A percentile compares a stretch with the other conserved stretches of the same genome.
Evolutionary conservation across 2,113 vertebrate species (phyloP).

Genomic region (Corvus cornix): DNA sequence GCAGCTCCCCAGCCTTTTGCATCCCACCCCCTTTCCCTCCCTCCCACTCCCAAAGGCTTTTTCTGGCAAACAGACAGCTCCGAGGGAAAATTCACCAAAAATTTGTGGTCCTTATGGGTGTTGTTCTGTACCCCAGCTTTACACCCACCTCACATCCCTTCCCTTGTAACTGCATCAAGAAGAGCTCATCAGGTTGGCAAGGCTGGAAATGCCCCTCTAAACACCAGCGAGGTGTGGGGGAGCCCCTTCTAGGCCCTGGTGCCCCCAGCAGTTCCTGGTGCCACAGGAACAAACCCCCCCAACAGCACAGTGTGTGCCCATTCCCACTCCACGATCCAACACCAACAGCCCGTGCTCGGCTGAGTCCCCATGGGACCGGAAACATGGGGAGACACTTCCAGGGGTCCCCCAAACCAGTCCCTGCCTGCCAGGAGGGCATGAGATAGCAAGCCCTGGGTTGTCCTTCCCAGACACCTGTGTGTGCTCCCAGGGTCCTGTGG

Average conservation of each 20-base stretch:
- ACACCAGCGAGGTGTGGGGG: fast-evolving
- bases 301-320: fast-evolving
- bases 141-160: neutral
- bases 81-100: neutral
- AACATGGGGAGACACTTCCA: neutral
- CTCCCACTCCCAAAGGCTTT: neutral
- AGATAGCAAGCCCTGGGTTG: fast-evolving
- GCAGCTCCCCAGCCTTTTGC: neutral
- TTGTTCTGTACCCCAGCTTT: neutral
- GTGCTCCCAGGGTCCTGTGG: neutral
- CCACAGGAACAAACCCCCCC: fast-evolving
- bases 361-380: fast-evolving
- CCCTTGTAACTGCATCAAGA: neutral
- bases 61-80: neutral
- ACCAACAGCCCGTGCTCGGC: fast-evolving
- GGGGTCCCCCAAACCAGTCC: neutral
- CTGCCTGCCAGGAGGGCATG: neutral
- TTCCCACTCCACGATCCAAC: fast-evolving
- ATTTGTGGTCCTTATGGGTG: neutral
- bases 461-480: neutral
- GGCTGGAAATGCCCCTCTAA: neutral
- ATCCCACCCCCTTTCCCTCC: neutral
- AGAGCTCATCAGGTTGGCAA: neutral
- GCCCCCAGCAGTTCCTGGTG: fast-evolving
- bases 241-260: neutral